phyloP scores from a whole-genome alignment of 2,113 vertebrate species.

The Pithys albifrons region DNA sequence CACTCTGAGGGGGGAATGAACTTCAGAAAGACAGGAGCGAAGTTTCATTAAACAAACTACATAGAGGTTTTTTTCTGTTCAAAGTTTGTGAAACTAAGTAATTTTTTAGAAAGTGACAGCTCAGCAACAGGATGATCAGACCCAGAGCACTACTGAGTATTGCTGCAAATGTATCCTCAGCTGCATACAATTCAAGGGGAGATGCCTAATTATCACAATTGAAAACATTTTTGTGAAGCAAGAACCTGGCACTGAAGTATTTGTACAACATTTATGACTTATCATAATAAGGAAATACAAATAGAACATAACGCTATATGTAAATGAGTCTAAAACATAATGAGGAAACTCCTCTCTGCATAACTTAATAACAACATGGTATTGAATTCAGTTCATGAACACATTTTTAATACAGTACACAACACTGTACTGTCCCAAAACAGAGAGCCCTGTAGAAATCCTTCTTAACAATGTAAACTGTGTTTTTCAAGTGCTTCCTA shows the following conservation, averaged over 20 bases:
- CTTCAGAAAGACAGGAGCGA: neutral
- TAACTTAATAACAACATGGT: rapidly evolving
- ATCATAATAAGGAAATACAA: neutral
- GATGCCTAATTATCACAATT: neutral
- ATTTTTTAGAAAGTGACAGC: neutral
- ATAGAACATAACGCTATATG: neutral
- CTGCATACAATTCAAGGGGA: neutral
- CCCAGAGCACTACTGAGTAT: neutral
- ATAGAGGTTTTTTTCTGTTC: neutral
- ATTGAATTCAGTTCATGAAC: neutral
- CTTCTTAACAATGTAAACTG: neutral
- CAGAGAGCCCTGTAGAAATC: neutral
- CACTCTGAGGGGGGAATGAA: neutral
- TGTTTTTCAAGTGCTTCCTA: neutral
- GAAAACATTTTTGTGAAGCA: neutral
- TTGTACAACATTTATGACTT: neutral
- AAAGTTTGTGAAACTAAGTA: neutral
- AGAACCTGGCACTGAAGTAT: neutral
- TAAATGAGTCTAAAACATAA: neutral
- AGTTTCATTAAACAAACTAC: neutral
- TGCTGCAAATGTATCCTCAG: neutral
- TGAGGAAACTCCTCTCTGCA: neutral
- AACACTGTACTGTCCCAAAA: neutral
- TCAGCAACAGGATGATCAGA: neutral
- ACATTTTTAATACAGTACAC: neutral